Conservation (phyloP, 2,888 invertebrate genomes). For the Agrilus cyanescens region DNA sequence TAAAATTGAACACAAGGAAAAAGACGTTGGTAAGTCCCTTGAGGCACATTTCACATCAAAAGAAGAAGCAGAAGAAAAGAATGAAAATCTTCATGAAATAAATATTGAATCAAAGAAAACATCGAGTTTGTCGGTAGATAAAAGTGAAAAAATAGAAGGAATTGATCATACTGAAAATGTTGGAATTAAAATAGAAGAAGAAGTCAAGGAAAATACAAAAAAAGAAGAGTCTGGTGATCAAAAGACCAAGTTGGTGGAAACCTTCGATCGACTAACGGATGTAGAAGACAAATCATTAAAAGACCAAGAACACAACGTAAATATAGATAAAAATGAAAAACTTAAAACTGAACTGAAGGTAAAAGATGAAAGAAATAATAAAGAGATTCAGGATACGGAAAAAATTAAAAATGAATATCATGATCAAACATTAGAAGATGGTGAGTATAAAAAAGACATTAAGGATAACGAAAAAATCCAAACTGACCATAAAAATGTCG, state of each 20-base stretch:
- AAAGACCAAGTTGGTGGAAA: too few relatives aligned
- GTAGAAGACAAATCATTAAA: constrained; percentile 13
- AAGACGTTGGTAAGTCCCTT: not conserved
- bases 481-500: not conserved
- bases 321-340: constrained; percentile 6
- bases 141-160: not conserved
- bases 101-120: not conserved
- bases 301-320: constrained; percentile 1
- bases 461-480: not conserved
- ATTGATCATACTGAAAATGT: not conserved
- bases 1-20: not conserved
- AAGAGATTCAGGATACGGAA: not conserved
- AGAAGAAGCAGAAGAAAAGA: not conserved
- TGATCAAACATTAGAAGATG: not conserved
- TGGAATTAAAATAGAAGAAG: constrained; percentile 4
- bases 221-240: not conserved
- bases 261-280: constrained; percentile 1
- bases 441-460: not conserved
- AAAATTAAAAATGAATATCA: not conserved
- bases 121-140: not conserved
- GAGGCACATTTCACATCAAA: not conserved
- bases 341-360: not conserved
- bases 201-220: not conserved
- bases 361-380: not conserved
- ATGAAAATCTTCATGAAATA: not conserved